Evolutionary conservation across 2,797 vertebrate genomes (phyloP).

Genomic region (Phataginus tetradactyla): DNA sequence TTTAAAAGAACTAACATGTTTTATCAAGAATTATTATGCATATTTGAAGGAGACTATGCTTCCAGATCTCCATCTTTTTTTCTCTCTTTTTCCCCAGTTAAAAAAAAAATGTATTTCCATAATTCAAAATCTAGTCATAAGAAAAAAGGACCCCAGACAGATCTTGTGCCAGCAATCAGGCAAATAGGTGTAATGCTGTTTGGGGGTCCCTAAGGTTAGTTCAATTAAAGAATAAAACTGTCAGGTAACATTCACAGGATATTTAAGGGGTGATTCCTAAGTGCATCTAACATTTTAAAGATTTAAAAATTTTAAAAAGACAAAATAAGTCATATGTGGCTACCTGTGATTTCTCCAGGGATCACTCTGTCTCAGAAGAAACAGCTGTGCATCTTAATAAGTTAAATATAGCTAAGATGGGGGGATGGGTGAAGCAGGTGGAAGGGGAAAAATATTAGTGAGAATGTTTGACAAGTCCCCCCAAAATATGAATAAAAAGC

Average conservation of each 20-base stretch:
- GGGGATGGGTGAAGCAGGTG: too few relatives aligned
- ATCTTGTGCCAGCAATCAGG: not conserved
- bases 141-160: conserved; percentile 3
- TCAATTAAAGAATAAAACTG: conserved; percentile 18
- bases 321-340: conserved; percentile 16
- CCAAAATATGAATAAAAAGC: not conserved
- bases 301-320: not conserved
- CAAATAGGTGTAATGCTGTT: not conserved
- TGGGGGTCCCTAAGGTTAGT: not conserved
- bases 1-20: not conserved
- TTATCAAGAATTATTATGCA: conserved; percentile 40
- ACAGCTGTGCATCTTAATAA: not conserved
- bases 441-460: too few relatives aligned
- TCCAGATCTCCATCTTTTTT: not conserved
- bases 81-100: not conserved
- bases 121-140: conserved; percentile 31
- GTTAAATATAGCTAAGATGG: not conserved
- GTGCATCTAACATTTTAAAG: not conserved
- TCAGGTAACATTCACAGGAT: not conserved
- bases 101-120: conserved; percentile 34
- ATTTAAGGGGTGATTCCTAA: not conserved
- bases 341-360: not conserved
- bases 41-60: conserved; percentile 15
- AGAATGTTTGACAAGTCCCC: too few relatives aligned
- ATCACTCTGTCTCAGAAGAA: not conserved